Percentiles rank a stretch among this genome's conserved stretches.
These are phyloP conservation scores for Megaustenia siamemsis DNA, from an alignment of 2,888 invertebrate species.

Conservation along the genomic window DNA sequence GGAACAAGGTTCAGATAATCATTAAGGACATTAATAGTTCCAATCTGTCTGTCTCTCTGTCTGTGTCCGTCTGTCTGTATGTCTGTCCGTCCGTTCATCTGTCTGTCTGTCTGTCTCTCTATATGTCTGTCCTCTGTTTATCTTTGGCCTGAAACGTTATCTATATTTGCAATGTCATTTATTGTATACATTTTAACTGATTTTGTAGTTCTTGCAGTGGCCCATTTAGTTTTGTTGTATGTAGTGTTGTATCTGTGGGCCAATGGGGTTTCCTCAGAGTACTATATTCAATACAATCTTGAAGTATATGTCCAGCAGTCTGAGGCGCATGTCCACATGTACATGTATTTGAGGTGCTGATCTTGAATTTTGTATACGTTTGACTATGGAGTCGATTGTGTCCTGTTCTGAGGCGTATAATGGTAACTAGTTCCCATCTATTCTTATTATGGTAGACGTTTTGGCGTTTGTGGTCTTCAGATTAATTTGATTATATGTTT, in stretches of 20 bases:
- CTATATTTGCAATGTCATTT: background rate
- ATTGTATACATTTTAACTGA: constrained; percentile 2
- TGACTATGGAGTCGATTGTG: constrained; percentile 13
- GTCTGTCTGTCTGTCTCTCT: too few relatives aligned
- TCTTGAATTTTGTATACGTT: constrained; percentile 23
- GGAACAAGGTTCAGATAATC: too few relatives aligned
- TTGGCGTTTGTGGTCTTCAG: background rate
- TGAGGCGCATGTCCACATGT: background rate
- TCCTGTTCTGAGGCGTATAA: constrained; percentile 17
- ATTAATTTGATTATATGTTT: background rate
- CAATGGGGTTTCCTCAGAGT: background rate
- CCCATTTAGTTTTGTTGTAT: background rate
- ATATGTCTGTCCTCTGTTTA: too few relatives aligned
- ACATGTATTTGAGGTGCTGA: background rate
- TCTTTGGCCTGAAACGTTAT: background rate
- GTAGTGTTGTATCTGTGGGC: background rate
- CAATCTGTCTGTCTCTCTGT: too few relatives aligned
- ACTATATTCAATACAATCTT: background rate
- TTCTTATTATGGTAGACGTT: background rate
- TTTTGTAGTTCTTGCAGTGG: background rate
- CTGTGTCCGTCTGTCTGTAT: too few relatives aligned
- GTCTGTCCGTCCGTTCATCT: too few relatives aligned
- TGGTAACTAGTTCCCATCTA: background rate
- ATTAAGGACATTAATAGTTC: too few relatives aligned
- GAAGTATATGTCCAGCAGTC: background rate